Evolutionary conservation across 1,140 invertebrate genomes (phyloP), one percentile per base, ranked within the genome.

Genomic region (Dendrolimus punctatus): DNA sequence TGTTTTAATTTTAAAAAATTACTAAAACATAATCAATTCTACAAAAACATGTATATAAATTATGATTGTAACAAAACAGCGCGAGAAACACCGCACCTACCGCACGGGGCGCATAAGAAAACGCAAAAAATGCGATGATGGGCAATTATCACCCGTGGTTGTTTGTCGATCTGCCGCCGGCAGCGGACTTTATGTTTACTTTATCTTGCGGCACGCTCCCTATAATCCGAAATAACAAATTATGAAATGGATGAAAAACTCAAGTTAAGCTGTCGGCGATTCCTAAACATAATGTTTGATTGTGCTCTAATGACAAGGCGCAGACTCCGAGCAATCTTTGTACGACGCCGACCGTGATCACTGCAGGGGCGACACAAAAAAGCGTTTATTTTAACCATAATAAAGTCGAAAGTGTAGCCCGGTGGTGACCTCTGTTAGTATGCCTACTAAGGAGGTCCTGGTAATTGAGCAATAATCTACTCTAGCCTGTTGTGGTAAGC

Each of bases 391-490:
- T 45, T 55, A 43, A 61, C 49, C 46, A 51, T 51, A 37, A 49
- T 73, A 70, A 60, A 63, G 68, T 68, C 55, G 51, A 66, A 61
- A 71, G 59, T 72, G 43, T 60, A 48, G 45, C 47, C 45, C 39
- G 10, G 43, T 41, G 40, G 42, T 55, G 46, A 58, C 52, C 49
- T 51, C 58, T 69, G n/a, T n/a, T n/a, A 65, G 62, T 68, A 70
- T 62, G 66, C 80, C 82, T 71, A 82, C 82, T 84, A 85, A 85
- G 82, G 82, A 85, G 82, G 82, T 85, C 82, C 74, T 75, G 66
- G 73, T 85, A 84, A 85, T 85, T 84, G 82, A 85, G 80, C 82
- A 85, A 85, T 85, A 77, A 80, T 84, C 80, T 84, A 70, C 74
- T 83, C 82, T 82, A 85, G 76, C 62, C 71, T 63, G 63, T 77